Percentiles rank a stretch among this genome's conserved stretches.
Conservation (phyloP, 2,797 vertebrate genomes). For the Erithacus rubecula region DNA sequence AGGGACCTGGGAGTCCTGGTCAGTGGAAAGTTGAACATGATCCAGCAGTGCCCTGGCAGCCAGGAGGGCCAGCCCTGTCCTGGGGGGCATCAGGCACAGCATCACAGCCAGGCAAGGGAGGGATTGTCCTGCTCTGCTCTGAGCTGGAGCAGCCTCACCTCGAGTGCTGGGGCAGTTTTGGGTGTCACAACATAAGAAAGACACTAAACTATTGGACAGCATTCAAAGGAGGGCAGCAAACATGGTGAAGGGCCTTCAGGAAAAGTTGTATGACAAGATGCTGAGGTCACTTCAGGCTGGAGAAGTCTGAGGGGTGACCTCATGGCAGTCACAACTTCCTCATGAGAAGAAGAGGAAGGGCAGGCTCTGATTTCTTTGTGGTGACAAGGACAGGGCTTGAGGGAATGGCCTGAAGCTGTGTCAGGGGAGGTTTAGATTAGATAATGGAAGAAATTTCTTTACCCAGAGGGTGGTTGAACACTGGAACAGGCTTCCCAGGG, state of each 20-base stretch:
- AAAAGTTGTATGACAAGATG: not conserved
- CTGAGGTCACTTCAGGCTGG: not conserved
- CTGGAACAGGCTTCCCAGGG: not conserved
- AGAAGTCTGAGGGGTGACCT: not conserved
- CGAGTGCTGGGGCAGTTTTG: rapidly evolving
- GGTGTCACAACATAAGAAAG: not conserved
- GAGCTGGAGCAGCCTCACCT: rapidly evolving
- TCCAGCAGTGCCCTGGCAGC: rapidly evolving
- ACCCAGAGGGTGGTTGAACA: not conserved
- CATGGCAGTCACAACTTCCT: too few species aligned
- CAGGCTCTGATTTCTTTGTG: too few species aligned
- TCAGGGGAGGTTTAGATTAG: too few species aligned
- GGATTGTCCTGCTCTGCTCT: not conserved
- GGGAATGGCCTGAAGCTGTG: too few species aligned
- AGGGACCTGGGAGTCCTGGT: not conserved
- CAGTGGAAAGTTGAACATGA: not conserved
- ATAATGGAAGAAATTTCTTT: not conserved
- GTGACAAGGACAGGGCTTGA: too few species aligned
- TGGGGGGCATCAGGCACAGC: rapidly evolving
- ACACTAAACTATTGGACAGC: not conserved
- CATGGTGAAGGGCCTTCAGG: not conserved
- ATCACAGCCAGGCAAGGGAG: rapidly evolving
- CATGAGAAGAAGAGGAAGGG: too few species aligned
- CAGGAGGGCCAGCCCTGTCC: rapidly evolving
- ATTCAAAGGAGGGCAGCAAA: not conserved